phyloP scores from a whole-genome alignment of 2,888 invertebrate species.

The Nineta flava region DNA sequence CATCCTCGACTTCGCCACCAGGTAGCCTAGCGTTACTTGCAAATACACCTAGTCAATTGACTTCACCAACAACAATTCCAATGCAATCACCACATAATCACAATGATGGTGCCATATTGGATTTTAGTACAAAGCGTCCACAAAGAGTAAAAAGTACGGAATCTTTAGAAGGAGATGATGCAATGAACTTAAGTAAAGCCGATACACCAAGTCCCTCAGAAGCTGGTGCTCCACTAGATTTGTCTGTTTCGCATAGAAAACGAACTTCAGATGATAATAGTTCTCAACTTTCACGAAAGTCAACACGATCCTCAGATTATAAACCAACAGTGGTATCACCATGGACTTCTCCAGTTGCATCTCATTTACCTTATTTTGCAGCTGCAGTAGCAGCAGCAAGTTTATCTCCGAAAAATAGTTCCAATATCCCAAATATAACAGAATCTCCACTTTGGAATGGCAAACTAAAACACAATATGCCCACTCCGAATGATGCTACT shows the following conservation, averaged over 20 bases:
- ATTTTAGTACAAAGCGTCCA: conserved; percentile 62
- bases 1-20: conserved; percentile 50
- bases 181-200: conserved; percentile 53
- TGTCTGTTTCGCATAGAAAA: conserved; percentile 61
- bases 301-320: conserved; percentile 47
- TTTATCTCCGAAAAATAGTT: conserved; percentile 36
- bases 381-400: conserved; percentile 61
- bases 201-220: conserved; percentile 38
- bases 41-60: conserved; percentile 27
- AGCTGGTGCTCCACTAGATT: conserved; percentile 51
- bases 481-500: conserved; percentile 64
- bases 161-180: conserved; percentile 29
- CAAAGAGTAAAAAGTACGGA: conserved; percentile 13
- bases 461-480: conserved; percentile 49
- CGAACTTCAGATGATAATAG: conserved; percentile 47
- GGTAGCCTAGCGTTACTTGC: conserved; percentile 9
- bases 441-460: conserved; percentile 55
- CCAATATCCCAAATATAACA: conserved; percentile 23
- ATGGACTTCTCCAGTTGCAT: conserved; percentile 62
- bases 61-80: conserved; percentile 30
- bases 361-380: conserved; percentile 66
- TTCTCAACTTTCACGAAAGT: conserved; percentile 47
- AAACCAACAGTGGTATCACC: conserved; percentile 51
- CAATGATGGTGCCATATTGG: conserved; percentile 44
- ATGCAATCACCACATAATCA: conserved; percentile 38